Conservation (phyloP, 2,797 vertebrate species). For the Malurus splendens region DNA sequence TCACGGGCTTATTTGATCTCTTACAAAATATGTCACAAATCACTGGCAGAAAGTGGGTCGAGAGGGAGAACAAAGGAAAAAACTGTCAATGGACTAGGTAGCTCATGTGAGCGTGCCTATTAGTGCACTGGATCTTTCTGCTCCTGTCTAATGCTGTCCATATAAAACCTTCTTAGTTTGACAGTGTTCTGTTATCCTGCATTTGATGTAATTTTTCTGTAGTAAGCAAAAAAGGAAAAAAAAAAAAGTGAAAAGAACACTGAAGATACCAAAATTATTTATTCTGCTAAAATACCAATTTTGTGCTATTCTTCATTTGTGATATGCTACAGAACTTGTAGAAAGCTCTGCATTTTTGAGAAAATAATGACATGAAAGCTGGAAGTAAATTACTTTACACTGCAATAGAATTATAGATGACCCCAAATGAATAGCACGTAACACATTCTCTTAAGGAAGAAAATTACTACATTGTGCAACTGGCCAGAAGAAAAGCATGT, state of each 20-base stretch:
- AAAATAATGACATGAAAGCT: background rate
- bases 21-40: constrained; percentile 89
- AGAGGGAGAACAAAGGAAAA: constrained; percentile 85
- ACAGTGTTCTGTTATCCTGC: constrained; percentile 69
- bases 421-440: background rate
- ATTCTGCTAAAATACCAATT: background rate
- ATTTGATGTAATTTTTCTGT: constrained; percentile 77
- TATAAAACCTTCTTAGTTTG: constrained; percentile 66
- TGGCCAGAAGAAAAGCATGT: background rate
- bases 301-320: background rate
- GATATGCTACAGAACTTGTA: background rate
- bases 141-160: constrained; percentile 74
- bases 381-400: background rate
- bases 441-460: background rate
- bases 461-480: background rate
- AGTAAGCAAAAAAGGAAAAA: constrained; percentile 45
- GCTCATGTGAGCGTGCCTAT: constrained; percentile 86
- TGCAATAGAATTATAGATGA: background rate
- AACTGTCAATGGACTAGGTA: constrained; percentile 85
- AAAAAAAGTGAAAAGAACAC: constrained; percentile 34
- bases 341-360: background rate
- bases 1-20: constrained; percentile 92
- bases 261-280: constrained; percentile 28
- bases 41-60: constrained; percentile 86
- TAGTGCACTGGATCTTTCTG: constrained; percentile 76